Conservation (phyloP, 2,888 invertebrate genomes). For the Marronus borbonicus region DNA sequence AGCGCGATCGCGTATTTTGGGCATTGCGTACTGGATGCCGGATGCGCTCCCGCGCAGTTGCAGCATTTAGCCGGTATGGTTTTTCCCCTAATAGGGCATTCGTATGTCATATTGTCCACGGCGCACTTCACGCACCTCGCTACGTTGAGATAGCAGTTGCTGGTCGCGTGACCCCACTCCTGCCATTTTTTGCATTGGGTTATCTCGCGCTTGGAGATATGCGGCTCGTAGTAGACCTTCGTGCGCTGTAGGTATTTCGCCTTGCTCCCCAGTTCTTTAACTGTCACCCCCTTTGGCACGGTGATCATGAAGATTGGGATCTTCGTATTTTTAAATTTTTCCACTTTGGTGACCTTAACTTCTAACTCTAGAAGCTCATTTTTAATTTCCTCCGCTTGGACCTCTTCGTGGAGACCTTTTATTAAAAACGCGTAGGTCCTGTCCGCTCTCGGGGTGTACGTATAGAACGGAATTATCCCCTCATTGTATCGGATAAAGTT, state of each 20-base stretch:
- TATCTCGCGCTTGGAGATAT: neutral
- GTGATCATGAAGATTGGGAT: too few species aligned
- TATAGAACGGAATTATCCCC: neutral
- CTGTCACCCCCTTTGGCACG: too few species aligned
- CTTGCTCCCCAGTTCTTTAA: too few species aligned
- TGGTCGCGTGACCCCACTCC: neutral
- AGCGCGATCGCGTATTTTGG: too few species aligned
- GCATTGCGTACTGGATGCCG: conserved; percentile 11
- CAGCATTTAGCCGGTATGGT: conserved; percentile 30
- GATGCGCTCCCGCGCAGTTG: conserved; percentile 42
- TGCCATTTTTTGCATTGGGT: neutral
- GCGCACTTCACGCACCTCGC: neutral
- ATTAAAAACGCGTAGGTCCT: neutral
- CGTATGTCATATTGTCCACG: too few species aligned
- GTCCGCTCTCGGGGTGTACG: neutral
- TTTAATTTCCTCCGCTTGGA: neutral
- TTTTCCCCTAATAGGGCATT: too few species aligned
- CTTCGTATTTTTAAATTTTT: neutral
- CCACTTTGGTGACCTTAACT: neutral
- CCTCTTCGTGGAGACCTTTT: neutral
- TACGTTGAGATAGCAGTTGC: neutral
- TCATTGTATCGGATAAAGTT: too few species aligned
- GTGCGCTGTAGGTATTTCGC: too few species aligned
- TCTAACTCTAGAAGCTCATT: neutral
- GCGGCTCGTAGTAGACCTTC: neutral